These are phyloP conservation scores for Plectrocnemia conspersa DNA, from an alignment of 1,140 invertebrate species.

Conservation along the genomic window DNA sequence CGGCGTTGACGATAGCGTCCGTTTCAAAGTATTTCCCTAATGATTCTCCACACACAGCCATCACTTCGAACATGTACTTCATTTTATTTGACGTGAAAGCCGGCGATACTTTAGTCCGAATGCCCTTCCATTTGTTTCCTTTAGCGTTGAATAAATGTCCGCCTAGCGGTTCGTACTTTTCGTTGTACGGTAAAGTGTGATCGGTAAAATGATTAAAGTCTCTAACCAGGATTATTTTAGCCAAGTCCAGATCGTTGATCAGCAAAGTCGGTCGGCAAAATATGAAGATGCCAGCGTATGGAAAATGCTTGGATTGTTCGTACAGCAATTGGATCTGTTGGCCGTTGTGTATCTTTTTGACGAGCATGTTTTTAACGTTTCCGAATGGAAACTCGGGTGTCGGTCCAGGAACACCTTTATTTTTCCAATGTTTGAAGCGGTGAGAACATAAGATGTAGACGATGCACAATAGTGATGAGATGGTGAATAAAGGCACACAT, in stretches of 20 bases:
- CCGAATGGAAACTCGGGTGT: conserved; percentile 38
- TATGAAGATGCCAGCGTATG: conserved; percentile 40
- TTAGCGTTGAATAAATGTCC: conserved; percentile 45
- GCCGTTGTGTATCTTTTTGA: conserved; percentile 37
- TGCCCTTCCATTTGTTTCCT: conserved; percentile 51
- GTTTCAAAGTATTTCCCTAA: conserved; percentile 40
- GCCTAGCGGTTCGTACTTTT: conserved; percentile 49
- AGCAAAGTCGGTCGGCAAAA: conserved; percentile 48
- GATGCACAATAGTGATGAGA: not conserved
- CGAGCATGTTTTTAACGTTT: conserved; percentile 33
- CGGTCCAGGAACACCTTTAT: conserved; percentile 41
- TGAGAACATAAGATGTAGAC: conserved; percentile 31
- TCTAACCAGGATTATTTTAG: conserved; percentile 57
- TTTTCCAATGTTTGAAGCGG: conserved; percentile 42
- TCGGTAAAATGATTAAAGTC: conserved; percentile 55
- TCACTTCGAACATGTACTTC: conserved; percentile 51
- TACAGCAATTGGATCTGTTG: conserved; percentile 29
- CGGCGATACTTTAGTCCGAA: conserved; percentile 52
- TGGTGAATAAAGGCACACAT: not conserved
- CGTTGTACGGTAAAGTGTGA: conserved; percentile 46
- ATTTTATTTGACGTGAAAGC: conserved; percentile 58
- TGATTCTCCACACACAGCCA: conserved; percentile 41
- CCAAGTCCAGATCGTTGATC: conserved; percentile 54
- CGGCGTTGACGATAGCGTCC: conserved; percentile 43
- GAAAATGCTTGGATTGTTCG: conserved; percentile 24